These are phyloP conservation scores for Octonoba sinensis DNA, from an alignment of 2,888 invertebrate genomes.

Conservation along the genomic window DNA sequence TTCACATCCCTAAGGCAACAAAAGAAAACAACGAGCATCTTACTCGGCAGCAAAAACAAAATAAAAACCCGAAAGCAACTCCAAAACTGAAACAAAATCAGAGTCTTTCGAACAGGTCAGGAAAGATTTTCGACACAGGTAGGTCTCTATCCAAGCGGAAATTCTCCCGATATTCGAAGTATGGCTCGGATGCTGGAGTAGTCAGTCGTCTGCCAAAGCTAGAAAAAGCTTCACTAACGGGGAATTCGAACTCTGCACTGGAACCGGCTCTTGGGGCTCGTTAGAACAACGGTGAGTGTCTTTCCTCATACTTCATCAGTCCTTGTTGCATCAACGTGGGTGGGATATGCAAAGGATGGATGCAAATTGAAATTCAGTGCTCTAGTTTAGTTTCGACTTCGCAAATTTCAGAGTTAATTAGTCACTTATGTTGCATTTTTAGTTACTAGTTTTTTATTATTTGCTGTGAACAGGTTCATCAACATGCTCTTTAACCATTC, in stretches of 20 bases:
- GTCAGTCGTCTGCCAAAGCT: constrained; percentile 19
- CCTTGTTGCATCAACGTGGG: too few species aligned
- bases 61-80: constrained; percentile 24
- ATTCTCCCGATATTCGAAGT: constrained; percentile 36
- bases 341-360: too few species aligned
- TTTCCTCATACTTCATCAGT: too few species aligned
- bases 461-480: too few species aligned
- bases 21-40: not conserved
- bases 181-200: not conserved
- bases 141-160: constrained; percentile 55
- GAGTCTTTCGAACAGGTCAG: constrained; percentile 49
- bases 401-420: too few species aligned
- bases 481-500: too few species aligned
- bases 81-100: constrained; percentile 46
- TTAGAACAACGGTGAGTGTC: too few species aligned
- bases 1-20: constrained; percentile 40
- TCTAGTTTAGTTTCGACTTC: too few species aligned
- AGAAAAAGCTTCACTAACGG: constrained; percentile 14
- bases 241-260: not conserved
- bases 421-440: too few species aligned
- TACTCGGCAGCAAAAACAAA: constrained; percentile 17
- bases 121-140: constrained; percentile 34
- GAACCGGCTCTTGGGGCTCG: not conserved
- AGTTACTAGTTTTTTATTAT: too few species aligned
- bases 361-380: too few species aligned